These are phyloP conservation scores for Bacillus rossius DNA, from an alignment of 1,140 invertebrate species.

Conservation along the genomic window DNA sequence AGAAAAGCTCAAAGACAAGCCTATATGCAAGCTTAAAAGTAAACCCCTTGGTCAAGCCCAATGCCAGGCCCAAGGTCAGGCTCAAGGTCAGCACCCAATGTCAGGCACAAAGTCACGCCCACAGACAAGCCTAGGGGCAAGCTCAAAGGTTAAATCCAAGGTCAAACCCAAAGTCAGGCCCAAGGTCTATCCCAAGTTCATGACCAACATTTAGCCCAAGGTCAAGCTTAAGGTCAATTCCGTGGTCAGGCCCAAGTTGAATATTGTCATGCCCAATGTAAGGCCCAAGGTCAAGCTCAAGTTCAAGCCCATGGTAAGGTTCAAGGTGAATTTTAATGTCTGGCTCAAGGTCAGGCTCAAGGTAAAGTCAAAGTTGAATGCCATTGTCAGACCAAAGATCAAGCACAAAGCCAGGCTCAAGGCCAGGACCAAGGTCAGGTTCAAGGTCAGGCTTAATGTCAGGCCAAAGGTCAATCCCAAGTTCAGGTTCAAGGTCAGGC, in stretches of 20 bases:
- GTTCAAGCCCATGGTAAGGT: conserved; percentile 36
- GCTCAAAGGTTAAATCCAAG: conserved; percentile 1
- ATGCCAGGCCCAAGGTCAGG: conserved; percentile 33
- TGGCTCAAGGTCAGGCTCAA: neutral
- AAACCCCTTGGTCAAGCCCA: conserved; percentile 29
- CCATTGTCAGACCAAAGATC: conserved; percentile 36
- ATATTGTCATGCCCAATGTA: too few relatives aligned
- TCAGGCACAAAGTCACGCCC: neutral
- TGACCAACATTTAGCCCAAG: conserved; percentile 17
- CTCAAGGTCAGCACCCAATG: conserved; percentile 18
- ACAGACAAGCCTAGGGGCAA: neutral
- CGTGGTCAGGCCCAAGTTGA: too few relatives aligned
- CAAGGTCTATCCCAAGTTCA: conserved; percentile 35
- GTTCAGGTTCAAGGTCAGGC: conserved; percentile 31
- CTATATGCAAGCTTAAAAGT: conserved; percentile 13
- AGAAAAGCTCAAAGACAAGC: neutral
- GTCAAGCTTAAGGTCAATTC: conserved; percentile 25
- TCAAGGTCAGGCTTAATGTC: conserved; percentile 32
- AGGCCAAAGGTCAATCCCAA: conserved; percentile 34
- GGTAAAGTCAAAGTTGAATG: conserved; percentile 25
- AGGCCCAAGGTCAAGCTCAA: conserved; percentile 33
- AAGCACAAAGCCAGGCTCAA: conserved; percentile 32
- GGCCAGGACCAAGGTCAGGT: conserved; percentile 32
- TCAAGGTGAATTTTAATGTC: conserved; percentile 32
- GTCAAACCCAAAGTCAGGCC: conserved; percentile 28